Conservation (phyloP, 2,797 vertebrate species). For the Eleutherodactylus coqui region DNA sequence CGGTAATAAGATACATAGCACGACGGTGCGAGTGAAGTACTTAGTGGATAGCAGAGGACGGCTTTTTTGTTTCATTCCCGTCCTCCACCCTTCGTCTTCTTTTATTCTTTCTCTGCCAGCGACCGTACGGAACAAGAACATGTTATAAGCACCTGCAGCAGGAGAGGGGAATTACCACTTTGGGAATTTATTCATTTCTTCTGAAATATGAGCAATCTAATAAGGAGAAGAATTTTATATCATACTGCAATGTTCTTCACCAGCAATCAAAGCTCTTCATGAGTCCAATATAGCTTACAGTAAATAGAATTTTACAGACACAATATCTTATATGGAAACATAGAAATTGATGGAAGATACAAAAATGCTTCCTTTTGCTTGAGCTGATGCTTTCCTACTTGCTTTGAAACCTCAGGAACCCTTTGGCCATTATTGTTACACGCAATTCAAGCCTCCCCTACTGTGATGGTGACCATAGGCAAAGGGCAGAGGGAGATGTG, state of each 20-base stretch:
- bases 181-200: slow-evolving; percentile 50
- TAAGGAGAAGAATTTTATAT: slow-evolving; percentile 46
- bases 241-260: slow-evolving; percentile 50
- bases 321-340: slow-evolving; percentile 44
- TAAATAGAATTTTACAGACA: slow-evolving; percentile 56
- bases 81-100: slow-evolving; percentile 40
- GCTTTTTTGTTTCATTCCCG: slow-evolving; percentile 34
- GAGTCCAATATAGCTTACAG: slow-evolving; percentile 53
- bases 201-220: slow-evolving; percentile 55
- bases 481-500: slow-evolving; percentile 7
- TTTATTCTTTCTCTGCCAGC: slow-evolving; percentile 39
- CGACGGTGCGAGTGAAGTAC: slow-evolving; percentile 50
- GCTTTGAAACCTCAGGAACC: background rate
- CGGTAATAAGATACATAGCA: slow-evolving; percentile 57
- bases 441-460: background rate
- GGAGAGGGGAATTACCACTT: slow-evolving; percentile 51
- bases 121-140: slow-evolving; percentile 25
- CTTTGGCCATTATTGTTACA: slow-evolving; percentile 6
- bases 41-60: slow-evolving; percentile 52
- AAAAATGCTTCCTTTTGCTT: background rate
- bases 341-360: slow-evolving; percentile 40
- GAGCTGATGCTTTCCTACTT: background rate
- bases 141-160: slow-evolving; percentile 52
- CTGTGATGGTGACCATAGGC: slow-evolving; percentile 29
- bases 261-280: slow-evolving; percentile 53